phyloP scores from a whole-genome alignment of 2,888 invertebrate species.

The Andrena minutula region DNA sequence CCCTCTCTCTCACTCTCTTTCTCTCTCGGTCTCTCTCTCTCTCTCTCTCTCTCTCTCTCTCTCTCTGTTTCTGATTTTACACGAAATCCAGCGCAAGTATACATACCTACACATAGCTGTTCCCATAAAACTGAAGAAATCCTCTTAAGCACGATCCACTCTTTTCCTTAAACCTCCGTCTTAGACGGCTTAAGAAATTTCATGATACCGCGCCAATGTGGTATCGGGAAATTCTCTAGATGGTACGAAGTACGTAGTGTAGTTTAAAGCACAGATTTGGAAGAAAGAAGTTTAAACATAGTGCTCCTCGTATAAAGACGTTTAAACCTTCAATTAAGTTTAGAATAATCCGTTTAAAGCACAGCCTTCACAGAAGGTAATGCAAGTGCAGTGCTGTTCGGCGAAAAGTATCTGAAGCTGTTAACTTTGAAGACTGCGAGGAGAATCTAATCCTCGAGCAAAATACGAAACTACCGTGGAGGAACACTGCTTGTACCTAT shows the following conservation, averaged over 20 bases:
- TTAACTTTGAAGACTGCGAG: no score
- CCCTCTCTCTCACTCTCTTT: no score
- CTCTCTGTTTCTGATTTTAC: background rate
- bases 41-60: background rate
- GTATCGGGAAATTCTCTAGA: conserved; percentile 9
- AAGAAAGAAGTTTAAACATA: background rate
- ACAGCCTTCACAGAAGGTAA: no score
- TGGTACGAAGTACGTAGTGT: background rate
- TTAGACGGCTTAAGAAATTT: conserved; percentile 7
- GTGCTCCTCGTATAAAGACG: background rate
- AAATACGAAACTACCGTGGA: conserved; percentile 1
- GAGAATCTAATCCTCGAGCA: background rate
- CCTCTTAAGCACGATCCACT: conserved; percentile 23
- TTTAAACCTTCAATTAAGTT: background rate
- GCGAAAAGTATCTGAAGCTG: no score
- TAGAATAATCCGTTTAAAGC: background rate
- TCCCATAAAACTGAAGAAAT: conserved; percentile 11
- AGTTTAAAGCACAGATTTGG: conserved; percentile 5
- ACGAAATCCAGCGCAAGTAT: background rate
- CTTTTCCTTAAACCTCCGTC: conserved; percentile 2
- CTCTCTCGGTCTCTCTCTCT: background rate
- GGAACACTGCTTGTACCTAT: background rate
- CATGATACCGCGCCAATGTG: background rate
- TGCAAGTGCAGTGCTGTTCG: no score
- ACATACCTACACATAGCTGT: background rate